These are phyloP conservation scores for Oryzias woworae DNA, from an alignment of 2,113 vertebrate species.

Conservation along the genomic window DNA sequence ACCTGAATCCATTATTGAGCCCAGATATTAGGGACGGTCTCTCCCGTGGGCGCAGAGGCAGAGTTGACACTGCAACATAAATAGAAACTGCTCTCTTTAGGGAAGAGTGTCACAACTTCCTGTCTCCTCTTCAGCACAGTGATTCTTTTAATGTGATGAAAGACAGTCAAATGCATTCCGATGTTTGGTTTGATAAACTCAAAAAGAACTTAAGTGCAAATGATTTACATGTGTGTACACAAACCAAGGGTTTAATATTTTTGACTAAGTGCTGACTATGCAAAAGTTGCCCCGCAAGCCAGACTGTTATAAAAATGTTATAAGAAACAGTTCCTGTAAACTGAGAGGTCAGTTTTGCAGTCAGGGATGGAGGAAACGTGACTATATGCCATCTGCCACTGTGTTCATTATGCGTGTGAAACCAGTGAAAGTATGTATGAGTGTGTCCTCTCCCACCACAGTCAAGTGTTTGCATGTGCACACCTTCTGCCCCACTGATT, in stretches of 20 bases:
- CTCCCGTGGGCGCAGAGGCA: slow-evolving; percentile 54
- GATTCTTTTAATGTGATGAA: slow-evolving; percentile 40
- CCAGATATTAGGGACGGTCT: slow-evolving; percentile 68
- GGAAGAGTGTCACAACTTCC: slow-evolving; percentile 48
- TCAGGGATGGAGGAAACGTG: slow-evolving; percentile 12
- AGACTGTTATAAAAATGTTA: slow-evolving; percentile 33
- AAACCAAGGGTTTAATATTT: too few species aligned
- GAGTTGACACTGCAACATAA: slow-evolving; percentile 62
- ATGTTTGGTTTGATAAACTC: background rate
- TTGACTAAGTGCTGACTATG: too few species aligned
- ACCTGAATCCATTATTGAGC: slow-evolving; percentile 70
- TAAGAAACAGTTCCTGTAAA: slow-evolving; percentile 44
- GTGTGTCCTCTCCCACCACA: background rate
- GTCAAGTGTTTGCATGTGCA: slow-evolving; percentile 16
- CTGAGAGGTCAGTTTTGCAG: slow-evolving; percentile 40
- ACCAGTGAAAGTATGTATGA: background rate
- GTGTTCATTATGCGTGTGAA: slow-evolving; percentile 23
- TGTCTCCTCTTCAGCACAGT: slow-evolving; percentile 32
- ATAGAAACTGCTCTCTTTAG: slow-evolving; percentile 63
- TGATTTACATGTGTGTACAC: too few species aligned
- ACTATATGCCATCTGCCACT: slow-evolving; percentile 38
- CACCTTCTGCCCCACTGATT: background rate
- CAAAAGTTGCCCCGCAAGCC: too few species aligned
- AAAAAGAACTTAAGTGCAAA: too few species aligned
- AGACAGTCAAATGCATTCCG: slow-evolving; percentile 12